Conservation (phyloP, 2,888 invertebrate species). For the Parelbella ahira region DNA sequence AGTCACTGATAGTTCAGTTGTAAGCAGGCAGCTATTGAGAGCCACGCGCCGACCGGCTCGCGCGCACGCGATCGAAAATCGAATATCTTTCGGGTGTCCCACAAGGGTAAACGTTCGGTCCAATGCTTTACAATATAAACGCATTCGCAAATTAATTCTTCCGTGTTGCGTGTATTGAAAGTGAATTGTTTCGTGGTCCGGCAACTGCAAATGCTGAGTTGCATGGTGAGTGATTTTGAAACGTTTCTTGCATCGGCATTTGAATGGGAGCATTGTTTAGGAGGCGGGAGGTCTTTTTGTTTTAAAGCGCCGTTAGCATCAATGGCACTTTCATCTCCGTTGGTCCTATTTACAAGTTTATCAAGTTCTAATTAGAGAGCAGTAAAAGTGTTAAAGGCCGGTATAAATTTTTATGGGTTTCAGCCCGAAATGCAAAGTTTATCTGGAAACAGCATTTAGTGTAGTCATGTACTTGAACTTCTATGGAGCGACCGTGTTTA, state of each 20-base stretch:
- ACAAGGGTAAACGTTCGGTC: constrained; percentile 54
- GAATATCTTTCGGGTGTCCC: constrained; percentile 51
- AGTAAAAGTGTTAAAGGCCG: constrained; percentile 50
- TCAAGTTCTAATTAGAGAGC: constrained; percentile 64
- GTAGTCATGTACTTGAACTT: constrained; percentile 46
- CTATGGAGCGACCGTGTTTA: constrained; percentile 36
- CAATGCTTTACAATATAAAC: constrained; percentile 46
- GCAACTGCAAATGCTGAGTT: constrained; percentile 59
- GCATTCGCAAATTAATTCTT: constrained; percentile 33
- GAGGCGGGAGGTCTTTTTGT: constrained; percentile 48
- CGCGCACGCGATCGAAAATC: constrained; percentile 56
- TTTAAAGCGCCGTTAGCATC: constrained; percentile 43
- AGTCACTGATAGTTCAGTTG: constrained; percentile 54
- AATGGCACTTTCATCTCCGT: constrained; percentile 56
- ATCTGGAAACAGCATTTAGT: constrained; percentile 40
- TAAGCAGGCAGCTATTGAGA: constrained; percentile 54
- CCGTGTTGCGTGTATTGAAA: constrained; percentile 44
- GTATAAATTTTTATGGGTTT: constrained; percentile 60
- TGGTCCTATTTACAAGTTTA: constrained; percentile 56
- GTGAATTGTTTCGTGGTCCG: constrained; percentile 52
- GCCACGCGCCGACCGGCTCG: constrained; percentile 54
- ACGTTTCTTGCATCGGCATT: constrained; percentile 46
- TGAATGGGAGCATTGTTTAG: constrained; percentile 70
- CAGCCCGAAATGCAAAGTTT: constrained; percentile 61
- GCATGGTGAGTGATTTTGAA: constrained; percentile 71